phyloP scores from a whole-genome alignment of 2,888 invertebrate species.

The Aromia moschata region DNA sequence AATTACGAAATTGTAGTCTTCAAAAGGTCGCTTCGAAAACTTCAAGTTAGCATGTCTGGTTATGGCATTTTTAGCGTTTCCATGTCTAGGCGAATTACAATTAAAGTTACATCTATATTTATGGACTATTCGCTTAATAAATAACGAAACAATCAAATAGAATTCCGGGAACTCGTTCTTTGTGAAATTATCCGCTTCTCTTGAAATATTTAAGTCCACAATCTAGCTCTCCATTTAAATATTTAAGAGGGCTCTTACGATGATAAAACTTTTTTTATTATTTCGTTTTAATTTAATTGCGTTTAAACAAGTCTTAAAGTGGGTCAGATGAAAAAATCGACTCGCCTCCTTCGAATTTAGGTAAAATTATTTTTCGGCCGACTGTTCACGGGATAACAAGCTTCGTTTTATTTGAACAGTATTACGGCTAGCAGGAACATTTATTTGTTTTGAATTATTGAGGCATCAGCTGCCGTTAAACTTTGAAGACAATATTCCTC shows the following conservation, averaged over 20 bases:
- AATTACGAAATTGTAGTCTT: not conserved
- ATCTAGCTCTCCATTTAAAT: slow-evolving; percentile 23
- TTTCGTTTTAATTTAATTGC: slow-evolving; percentile 12
- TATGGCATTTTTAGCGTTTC: slow-evolving; percentile 34
- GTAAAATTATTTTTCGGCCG: slow-evolving; percentile 27
- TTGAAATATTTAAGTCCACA: slow-evolving; percentile 25
- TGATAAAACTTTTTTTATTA: slow-evolving; percentile 5
- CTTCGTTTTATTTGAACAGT: slow-evolving; percentile 48
- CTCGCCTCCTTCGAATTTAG: slow-evolving; percentile 13
- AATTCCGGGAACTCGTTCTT: slow-evolving; percentile 20
- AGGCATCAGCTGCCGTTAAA: slow-evolving; percentile 23
- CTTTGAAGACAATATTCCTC: slow-evolving; percentile 16
- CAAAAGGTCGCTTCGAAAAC: slow-evolving; percentile 32
- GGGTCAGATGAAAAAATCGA: slow-evolving; percentile 20
- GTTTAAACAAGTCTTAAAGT: slow-evolving; percentile 23
- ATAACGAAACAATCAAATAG: slow-evolving; percentile 35
- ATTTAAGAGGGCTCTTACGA: slow-evolving; percentile 5
- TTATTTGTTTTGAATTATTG: slow-evolving; percentile 42
- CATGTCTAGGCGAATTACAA: slow-evolving; percentile 35
- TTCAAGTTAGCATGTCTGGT: slow-evolving; percentile 37
- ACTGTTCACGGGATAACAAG: slow-evolving; percentile 36
- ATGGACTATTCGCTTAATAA: slow-evolving; percentile 35
- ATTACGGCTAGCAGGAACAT: slow-evolving; percentile 42
- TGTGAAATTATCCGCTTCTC: slow-evolving; percentile 10
- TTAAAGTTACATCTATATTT: slow-evolving; percentile 39